Base-by-base conservation (phyloP, 2,888 invertebrate species). In the Leuctra nigra region DNA sequence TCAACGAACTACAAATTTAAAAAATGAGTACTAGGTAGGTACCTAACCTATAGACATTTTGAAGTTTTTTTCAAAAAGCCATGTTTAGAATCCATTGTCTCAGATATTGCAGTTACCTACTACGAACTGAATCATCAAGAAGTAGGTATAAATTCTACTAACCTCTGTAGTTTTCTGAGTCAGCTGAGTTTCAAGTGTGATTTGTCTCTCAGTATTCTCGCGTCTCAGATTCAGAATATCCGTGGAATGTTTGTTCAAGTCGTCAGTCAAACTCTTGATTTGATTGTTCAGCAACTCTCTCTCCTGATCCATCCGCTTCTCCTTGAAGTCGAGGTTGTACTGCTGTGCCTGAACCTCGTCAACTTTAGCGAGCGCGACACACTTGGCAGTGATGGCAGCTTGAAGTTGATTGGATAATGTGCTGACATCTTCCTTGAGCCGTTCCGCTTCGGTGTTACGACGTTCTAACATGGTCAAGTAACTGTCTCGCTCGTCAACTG, bases 271-370 rank as follows among this genome's bases (percentile, higher is more conserved):
- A 56, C 84, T 80, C 64, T 85, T 81, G 63, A 92, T 84, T 75
- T 93, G 91, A 62, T 86, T 84, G 62, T 82, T 81, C 24, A 91
- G 71, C 64, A 91, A 78, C 4, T 77, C 75, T 65, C 84, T 81
- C 71, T 95, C 94, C 68, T 90, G 87, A 65, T 91, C 88, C 66
- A 93, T 77, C 18, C 90, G 81, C 66, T 87, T 87, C 71, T 93
- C 92, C 65, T 86, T 87, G 70, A 84, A 86, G 66, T 87, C 87
- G 20, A 91, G 70, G 11, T 84, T 80, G 56, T 89, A 76, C 73
- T 91, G 88, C 69, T 85, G 85, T 61, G 88, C 86, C 64, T 86
- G 82, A 36, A 91, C 79, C 73, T 92, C 92, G 71, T 91, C 89
- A 58, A 84, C 77, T 62, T 86, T 80, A 4, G 86, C 82, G 52